Percentiles rank a stretch among this genome's conserved stretches.
phyloP scores from a whole-genome alignment of 2,888 invertebrate genomes.

The Mechanitis mazaeus region DNA sequence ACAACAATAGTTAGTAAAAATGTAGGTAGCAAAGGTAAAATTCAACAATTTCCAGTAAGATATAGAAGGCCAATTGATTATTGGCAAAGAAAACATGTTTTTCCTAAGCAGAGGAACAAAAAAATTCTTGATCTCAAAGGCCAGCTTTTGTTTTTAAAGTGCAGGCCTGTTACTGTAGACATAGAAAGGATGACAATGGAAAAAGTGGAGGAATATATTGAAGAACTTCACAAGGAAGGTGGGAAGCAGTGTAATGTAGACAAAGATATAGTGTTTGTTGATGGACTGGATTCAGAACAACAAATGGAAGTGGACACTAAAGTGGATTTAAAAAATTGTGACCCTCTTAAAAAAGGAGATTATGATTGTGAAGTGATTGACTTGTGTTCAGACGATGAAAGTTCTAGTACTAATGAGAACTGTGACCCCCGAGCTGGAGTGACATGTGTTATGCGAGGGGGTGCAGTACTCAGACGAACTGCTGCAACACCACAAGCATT shows the following conservation, averaged over 20 bases:
- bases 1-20: conserved; percentile 48
- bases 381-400: conserved; percentile 82
- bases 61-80: conserved; percentile 68
- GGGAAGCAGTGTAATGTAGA: conserved; percentile 42
- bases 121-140: conserved; percentile 59
- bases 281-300: conserved; percentile 53
- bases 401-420: conserved; percentile 60
- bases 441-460: conserved; percentile 61
- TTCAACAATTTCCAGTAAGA: conserved; percentile 58
- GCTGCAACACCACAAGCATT: conserved; percentile 60
- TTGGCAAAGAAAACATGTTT: conserved; percentile 62
- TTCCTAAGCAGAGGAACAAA: conserved; percentile 64
- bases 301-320: conserved; percentile 44
- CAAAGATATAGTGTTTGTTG: conserved; percentile 68
- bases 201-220: conserved; percentile 62
- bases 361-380: conserved; percentile 78
- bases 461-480: conserved; percentile 57
- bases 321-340: conserved; percentile 44
- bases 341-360: conserved; percentile 55
- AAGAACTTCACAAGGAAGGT: conserved; percentile 49
- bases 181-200: conserved; percentile 60
- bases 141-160: conserved; percentile 71
- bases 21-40: conserved; percentile 57
- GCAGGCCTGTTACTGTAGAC: conserved; percentile 66
- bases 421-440: conserved; percentile 63